Evolutionary conservation across 2,888 invertebrate genomes (phyloP), one percentile per base, ranked within the genome.

Genomic region (Drosophila histrio): DNA sequence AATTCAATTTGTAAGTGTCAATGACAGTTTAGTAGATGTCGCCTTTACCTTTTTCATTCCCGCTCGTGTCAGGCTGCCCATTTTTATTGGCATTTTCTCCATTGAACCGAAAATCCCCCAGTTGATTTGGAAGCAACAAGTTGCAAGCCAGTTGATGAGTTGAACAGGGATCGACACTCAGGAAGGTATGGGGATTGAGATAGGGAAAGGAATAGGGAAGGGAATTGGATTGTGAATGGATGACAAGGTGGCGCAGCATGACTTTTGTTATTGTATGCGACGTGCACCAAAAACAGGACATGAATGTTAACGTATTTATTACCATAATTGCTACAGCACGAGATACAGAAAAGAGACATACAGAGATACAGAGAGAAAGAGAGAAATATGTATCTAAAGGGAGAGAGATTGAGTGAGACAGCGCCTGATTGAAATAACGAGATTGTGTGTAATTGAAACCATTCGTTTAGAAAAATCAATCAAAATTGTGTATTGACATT

Each of bases 1-100:
- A 71, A 88, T 79, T 79, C 77, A 82, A 82, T 83, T 82, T 82
- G 86, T 82, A 86, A 82, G 83, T 87, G 86, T 86, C 82, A 82
- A 59, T 62, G 84, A 60, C 82, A 82, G 86, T 85, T 81, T 71
- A 65, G 76, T 65, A 50, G 44, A 64, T 59, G 64, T 69, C 59
- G 56, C 59, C 62, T 52, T 52, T 64, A 43, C 49, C 60, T 47
- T 53, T 65, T 32, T 53, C 52, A 28, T 28, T 30, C 17, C 15
- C 34, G 46, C 36, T 26, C 22, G 32, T 24, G 21, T 9, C 30
- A 17, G 32, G 34, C 61, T 49, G 60, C 34, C 65, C 44, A 73
- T 63, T 79, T 73, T 87, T 85, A 79, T 85, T 79, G 70, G 50
- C 41, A 63, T 71, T 68, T 86, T 83, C 64, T 73, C 53, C 86